Evolutionary conservation across 2,113 vertebrate genomes (phyloP), one percentile per base, ranked within the genome.

Genomic region (Brachypteracias leptosomus): DNA sequence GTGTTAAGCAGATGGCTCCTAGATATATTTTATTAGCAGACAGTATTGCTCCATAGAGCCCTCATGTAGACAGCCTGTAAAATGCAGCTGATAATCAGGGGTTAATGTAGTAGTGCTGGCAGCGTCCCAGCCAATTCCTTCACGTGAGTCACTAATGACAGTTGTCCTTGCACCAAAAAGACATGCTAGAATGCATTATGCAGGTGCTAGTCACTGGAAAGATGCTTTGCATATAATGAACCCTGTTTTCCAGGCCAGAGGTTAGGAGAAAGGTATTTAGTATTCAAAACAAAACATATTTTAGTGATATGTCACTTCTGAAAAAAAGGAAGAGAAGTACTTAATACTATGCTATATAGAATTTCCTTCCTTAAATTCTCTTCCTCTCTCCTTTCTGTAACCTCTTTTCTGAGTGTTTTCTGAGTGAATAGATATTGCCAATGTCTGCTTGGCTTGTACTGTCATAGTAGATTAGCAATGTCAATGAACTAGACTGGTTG

Each of bases 381-480:
- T 80, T 92, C 18, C 33, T 59, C 25, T 77, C 35, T 85, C n/a
- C 40, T 77, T 90, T 55, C 31, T 16, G 24, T 38, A 92, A 80
- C 40, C 28, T 71, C 54, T 84, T 80, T 61, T 58, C 31, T 68
- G 25, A 73, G 40, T 49, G 54, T 81, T 93, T 93, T 86, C 71
- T 90, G 65, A 81, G 38, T 63, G 59, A 83, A 76, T 46, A 77
- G 47, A 44, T 92, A 79, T 67, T 86, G 71, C 31, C 82, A 90
- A 13, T 77, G 35, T 81, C 79, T 95, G 86, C 86, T 95, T 95
- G 94, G 51, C 72, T 91, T 94, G 81, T 62, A 84, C 89, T 93
- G 93, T 96, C 96, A 91, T 14, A 76, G 31, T 49, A 85, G 67
- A 95, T 95, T 93, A 95, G 66, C 62, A 52, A 82, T 38, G 52